phyloP scores from a whole-genome alignment of 2,797 vertebrate species.

The Rhinella marina region DNA sequence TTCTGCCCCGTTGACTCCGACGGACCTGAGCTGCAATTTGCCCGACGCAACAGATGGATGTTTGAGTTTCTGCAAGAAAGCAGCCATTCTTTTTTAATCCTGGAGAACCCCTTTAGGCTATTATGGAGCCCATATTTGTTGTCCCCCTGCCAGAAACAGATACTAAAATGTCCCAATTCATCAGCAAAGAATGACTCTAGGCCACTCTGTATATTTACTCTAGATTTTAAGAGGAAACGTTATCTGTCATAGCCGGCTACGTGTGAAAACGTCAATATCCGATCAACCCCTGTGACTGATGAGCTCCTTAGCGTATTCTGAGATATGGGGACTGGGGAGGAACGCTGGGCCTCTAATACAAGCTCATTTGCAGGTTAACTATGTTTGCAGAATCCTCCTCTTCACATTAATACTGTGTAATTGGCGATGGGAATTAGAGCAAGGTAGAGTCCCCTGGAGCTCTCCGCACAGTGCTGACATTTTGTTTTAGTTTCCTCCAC shows the following conservation, averaged over 20 bases:
- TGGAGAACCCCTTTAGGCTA: background rate
- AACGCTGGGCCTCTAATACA: conserved; percentile 32
- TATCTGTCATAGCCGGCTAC: conserved; percentile 8
- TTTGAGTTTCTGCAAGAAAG: too few relatives aligned
- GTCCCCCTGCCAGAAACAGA: background rate
- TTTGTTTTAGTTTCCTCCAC: conserved; percentile 44
- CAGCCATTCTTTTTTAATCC: too few relatives aligned
- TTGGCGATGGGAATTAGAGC: conserved; percentile 57
- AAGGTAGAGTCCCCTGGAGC: conserved; percentile 43
- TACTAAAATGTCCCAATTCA: background rate
- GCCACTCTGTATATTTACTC: background rate
- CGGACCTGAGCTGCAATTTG: too few relatives aligned
- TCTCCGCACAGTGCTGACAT: conserved; percentile 41
- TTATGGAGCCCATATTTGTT: background rate
- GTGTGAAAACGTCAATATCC: conserved; percentile 16
- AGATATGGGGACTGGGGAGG: conserved; percentile 34
- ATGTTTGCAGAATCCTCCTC: conserved; percentile 57
- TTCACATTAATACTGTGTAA: conserved; percentile 60
- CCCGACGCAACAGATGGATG: too few relatives aligned
- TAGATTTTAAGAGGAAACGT: background rate
- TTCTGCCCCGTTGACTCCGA: too few relatives aligned
- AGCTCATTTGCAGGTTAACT: conserved; percentile 60
- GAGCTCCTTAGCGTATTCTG: conserved; percentile 30
- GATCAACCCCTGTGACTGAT: conserved; percentile 32
- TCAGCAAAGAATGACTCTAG: background rate